phyloP scores from a whole-genome alignment of 2,888 invertebrate species.

The Auanema freiburgensis region DNA sequence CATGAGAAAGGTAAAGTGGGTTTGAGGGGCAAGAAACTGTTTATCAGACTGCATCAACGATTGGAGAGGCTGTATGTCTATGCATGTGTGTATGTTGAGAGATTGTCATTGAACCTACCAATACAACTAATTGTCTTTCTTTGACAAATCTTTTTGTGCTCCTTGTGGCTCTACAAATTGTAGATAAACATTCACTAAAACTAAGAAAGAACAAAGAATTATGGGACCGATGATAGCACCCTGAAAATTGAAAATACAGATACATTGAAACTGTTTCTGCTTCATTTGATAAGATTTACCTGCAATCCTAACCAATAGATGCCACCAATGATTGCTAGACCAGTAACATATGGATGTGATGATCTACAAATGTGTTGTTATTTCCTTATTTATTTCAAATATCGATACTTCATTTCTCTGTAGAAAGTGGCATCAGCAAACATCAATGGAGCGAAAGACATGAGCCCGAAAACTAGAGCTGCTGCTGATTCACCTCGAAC shows the following conservation, averaged over 20 bases:
- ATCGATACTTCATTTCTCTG: conserved; percentile 80
- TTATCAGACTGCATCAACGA: too few species aligned
- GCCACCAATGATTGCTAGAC: conserved; percentile 93
- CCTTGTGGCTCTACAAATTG: conserved; percentile 40
- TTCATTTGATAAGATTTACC: conserved; percentile 16
- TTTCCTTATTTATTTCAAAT: not conserved
- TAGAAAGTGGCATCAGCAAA: conserved; percentile 94
- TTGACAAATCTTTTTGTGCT: not conserved
- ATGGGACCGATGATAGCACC: conserved; percentile 96
- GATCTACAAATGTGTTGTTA: conserved; percentile 70
- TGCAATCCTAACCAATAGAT: conserved; percentile 92
- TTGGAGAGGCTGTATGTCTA: too few species aligned
- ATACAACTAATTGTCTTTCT: too few species aligned
- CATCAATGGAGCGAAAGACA: conserved; percentile 82
- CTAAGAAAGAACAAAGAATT: conserved; percentile 88
- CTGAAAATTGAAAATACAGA: conserved; percentile 66
- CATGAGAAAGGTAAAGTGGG: too few species aligned
- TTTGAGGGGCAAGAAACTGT: too few species aligned
- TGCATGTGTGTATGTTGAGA: too few species aligned
- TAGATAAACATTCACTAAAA: conserved; percentile 75
- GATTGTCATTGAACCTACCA: too few species aligned
- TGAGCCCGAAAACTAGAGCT: conserved; percentile 77
- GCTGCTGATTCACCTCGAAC: conserved; percentile 40
- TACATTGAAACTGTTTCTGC: not conserved
- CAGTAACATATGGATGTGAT: conserved; percentile 94